Percentiles rank a stretch among this genome's conserved stretches.
These are phyloP conservation scores for Arctocebus calabarensis DNA, from an alignment of 2,797 vertebrate species.

Conservation along the genomic window DNA sequence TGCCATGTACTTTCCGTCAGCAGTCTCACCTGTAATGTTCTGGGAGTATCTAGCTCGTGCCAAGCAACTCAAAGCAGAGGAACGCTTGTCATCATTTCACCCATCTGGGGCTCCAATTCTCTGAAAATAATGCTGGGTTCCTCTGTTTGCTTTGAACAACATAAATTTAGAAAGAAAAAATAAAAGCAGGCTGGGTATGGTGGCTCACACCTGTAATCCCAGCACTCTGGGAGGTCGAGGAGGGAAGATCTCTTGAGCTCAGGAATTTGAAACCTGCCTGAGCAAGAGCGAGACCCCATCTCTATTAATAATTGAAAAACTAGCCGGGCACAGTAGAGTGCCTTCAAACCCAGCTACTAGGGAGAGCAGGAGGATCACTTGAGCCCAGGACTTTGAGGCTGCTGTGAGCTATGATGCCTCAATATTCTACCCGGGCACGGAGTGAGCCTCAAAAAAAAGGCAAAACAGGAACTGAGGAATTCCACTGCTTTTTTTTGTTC, in stretches of 20 bases:
- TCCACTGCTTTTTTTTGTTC: background rate
- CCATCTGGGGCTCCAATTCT: background rate
- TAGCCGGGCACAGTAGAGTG: too few species aligned
- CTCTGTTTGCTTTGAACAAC: constrained; percentile 33
- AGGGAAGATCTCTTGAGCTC: too few species aligned
- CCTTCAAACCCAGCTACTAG: too few species aligned
- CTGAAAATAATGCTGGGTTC: background rate
- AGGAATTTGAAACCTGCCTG: too few species aligned
- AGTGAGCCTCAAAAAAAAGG: background rate
- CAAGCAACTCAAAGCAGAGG: constrained; percentile 13
- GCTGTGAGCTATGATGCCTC: too few species aligned
- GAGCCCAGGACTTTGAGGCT: too few species aligned
- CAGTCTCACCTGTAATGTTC: background rate
- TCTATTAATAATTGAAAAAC: too few species aligned
- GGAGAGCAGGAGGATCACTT: too few species aligned
- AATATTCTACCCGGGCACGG: too few species aligned
- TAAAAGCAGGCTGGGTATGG: background rate
- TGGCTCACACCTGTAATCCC: too few species aligned
- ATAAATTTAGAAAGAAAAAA: constrained; percentile 31
- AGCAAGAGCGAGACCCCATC: too few species aligned
- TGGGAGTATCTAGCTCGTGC: background rate
- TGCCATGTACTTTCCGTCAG: background rate
- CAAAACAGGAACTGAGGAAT: background rate
- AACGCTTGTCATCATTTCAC: background rate
- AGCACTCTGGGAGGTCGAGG: too few species aligned